A percentile compares a stretch with the other conserved stretches of the same genome.
These are phyloP conservation scores for Sebastes reedi DNA, from an alignment of 2,797 vertebrate species.

Conservation along the genomic window DNA sequence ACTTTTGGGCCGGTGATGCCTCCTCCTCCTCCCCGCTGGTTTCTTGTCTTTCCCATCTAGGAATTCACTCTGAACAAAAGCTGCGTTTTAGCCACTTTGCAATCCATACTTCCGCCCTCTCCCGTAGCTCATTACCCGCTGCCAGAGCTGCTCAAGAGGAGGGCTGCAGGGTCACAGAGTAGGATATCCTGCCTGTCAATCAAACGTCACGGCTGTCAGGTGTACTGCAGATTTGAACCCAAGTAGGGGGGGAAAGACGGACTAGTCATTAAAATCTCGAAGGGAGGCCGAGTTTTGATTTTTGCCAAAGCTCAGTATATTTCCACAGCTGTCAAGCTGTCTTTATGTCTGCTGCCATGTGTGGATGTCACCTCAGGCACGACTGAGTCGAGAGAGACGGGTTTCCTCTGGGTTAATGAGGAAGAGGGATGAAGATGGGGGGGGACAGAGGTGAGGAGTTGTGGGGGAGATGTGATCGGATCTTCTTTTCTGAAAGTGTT, in stretches of 20 bases:
- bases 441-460: slow-evolving; percentile 15
- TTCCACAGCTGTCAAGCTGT: slow-evolving; percentile 76
- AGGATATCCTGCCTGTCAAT: slow-evolving; percentile 82
- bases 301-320: slow-evolving; percentile 57
- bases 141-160: slow-evolving; percentile 63
- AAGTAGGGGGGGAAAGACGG: slow-evolving; percentile 37
- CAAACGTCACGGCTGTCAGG: slow-evolving; percentile 74
- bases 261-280: slow-evolving; percentile 76
- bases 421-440: slow-evolving; percentile 32
- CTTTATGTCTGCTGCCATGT: slow-evolving; percentile 51
- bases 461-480: not conserved
- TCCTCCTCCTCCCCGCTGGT: slow-evolving; percentile 5
- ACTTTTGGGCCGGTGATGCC: not conserved
- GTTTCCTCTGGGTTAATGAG: slow-evolving; percentile 64
- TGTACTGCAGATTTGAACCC: slow-evolving; percentile 54
- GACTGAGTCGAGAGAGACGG: slow-evolving; percentile 33
- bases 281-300: slow-evolving; percentile 61
- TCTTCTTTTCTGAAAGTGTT: slow-evolving; percentile 4
- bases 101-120: slow-evolving; percentile 54
- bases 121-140: slow-evolving; percentile 60
- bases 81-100: slow-evolving; percentile 50
- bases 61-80: slow-evolving; percentile 52
- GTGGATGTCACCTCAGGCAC: slow-evolving; percentile 68
- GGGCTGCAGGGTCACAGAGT: slow-evolving; percentile 67
- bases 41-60: slow-evolving; percentile 52